Evolutionary conservation across 2,113 vertebrate genomes (phyloP).

Genomic region (Myiagra hebetior): DNA sequence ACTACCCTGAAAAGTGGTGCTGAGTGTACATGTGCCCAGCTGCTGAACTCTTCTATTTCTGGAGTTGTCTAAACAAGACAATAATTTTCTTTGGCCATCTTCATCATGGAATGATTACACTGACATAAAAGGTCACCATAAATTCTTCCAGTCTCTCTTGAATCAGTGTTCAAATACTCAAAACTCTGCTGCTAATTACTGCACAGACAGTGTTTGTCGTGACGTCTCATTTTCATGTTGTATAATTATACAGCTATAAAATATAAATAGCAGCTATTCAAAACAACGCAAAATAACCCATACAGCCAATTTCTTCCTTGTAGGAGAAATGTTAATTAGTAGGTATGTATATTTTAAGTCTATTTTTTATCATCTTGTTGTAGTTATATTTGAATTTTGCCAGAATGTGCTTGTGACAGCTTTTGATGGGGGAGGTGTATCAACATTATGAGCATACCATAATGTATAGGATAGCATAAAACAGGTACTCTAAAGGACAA

Average conservation of each 20-base stretch:
- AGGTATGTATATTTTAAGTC: not conserved
- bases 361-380: not conserved
- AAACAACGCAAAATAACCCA: not conserved
- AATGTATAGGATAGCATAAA: not conserved
- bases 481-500: not conserved
- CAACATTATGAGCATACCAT: not conserved
- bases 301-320: not conserved
- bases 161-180: not conserved
- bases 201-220: not conserved
- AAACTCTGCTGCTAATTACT: not conserved
- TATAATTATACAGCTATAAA: not conserved
- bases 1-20: not conserved
- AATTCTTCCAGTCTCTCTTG: not conserved
- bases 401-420: not conserved
- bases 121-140: not conserved
- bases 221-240: not conserved
- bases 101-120: fast-evolving
- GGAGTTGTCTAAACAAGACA: not conserved
- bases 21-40: not conserved
- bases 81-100: not conserved
- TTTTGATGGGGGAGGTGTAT: not conserved
- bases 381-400: not conserved
- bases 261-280: not conserved
- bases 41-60: not conserved
- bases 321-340: not conserved